Base-by-base conservation (phyloP, 1,140 invertebrate species). In the Dolichoris vasculosae region DNA sequence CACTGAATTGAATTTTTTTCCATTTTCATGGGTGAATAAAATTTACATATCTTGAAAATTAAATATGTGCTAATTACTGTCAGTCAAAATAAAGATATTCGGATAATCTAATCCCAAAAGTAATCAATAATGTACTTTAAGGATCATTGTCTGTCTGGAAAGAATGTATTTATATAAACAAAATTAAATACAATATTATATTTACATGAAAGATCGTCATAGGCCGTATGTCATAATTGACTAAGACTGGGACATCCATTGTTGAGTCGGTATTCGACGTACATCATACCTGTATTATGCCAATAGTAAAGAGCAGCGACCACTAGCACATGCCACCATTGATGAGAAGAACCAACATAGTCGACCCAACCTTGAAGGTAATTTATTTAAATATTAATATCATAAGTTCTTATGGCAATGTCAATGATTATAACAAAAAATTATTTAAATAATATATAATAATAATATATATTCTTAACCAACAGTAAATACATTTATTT, bases 321-420 rank as follows among this genome's bases (percentile, higher is more conserved):
- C 20, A 99, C 97, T 76, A 99, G 94, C 48, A 98, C 93, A 90
- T 99, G 98, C 98, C 98, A 99, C 96, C 97, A 97, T 90, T 99
- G 98, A 94, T 99, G 98, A n/a, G 97, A 98, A 84, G 98, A 97
- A 0, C 98, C 98, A 63, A 99, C 94, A 89, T 96, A 98, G 93
- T 99, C 98, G 87, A 98, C 97, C 90, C 95, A 96, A n/a, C 98
- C 96, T n/a, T 88, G 94, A 64, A 64, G 76, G 13, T 30, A 1
- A 76, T 76, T 77, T 38, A 77, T 11, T 63, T 17, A 51, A 77
- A 46, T 64, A 64, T 64, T 30, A 64, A 30, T 9, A 7, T 64
- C 8, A 3, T 64, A 64, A 64, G 3, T 17, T 51, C 48, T 51
- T 17, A 17, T 51, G 48, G 15, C 20, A 2, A 17, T n/a, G n/a